phyloP scores from a whole-genome alignment of 2,797 vertebrate genomes.

The Leptodactylus fallax region DNA sequence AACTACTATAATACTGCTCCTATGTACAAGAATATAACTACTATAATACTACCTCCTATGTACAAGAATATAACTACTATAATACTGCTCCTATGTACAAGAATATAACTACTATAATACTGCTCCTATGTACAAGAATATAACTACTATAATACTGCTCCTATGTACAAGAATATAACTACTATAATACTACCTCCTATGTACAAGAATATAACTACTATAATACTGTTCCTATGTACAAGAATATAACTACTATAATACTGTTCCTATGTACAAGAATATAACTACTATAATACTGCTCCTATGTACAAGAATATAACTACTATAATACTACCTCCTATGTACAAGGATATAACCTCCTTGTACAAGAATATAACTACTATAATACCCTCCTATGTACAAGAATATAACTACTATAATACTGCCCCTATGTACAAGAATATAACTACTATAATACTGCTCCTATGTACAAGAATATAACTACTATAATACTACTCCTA shows the following conservation, averaged over 20 bases:
- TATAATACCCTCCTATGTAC: too few species aligned
- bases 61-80: conserved; percentile 26
- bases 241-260: conserved; percentile 16
- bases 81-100: conserved; percentile 11
- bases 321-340: conserved; percentile 10
- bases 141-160: conserved; percentile 16
- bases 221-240: conserved; percentile 9
- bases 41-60: conserved; percentile 10
- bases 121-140: conserved; percentile 14
- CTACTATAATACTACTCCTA: too few species aligned
- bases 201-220: conserved; percentile 10
- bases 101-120: conserved; percentile 20
- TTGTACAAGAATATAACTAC: conserved; percentile 2
- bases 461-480: too few species aligned
- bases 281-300: conserved; percentile 15
- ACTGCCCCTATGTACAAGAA: too few species aligned
- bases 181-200: conserved; percentile 9
- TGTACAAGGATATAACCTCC: neutral
- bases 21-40: conserved; percentile 1
- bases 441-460: too few species aligned
- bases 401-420: too few species aligned
- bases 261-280: conserved; percentile 3
- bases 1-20: neutral
- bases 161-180: conserved; percentile 9
- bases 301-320: conserved; percentile 11